phyloP scores from a whole-genome alignment of 2,888 invertebrate species.

The Archips xylosteana region DNA sequence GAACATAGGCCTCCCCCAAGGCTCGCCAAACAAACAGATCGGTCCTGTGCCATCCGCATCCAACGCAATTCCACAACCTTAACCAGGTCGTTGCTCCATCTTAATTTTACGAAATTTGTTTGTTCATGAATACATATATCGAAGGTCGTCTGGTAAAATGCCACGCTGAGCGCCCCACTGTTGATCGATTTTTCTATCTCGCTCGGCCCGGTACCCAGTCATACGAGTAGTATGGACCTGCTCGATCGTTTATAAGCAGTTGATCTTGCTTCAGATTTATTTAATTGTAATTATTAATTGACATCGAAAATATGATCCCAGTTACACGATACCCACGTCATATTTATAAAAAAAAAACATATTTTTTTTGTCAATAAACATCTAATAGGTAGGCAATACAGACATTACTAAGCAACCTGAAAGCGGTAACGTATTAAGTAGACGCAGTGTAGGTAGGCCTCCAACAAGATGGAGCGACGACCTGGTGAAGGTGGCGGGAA shows the following conservation, averaged over 20 bases:
- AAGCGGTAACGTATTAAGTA: no score
- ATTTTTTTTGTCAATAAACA: neutral
- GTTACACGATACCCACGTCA: neutral
- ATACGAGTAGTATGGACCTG: constrained; percentile 2
- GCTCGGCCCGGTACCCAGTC: neutral
- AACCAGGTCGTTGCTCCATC: no score
- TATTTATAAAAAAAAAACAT: neutral
- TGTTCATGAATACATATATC: constrained; percentile 7
- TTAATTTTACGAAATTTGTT: constrained; percentile 12
- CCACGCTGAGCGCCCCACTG: constrained; percentile 11
- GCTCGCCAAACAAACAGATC: no score
- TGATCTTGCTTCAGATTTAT: neutral
- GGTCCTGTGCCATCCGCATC: no score
- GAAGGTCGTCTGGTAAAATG: constrained; percentile 31
- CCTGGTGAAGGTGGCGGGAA: no score
- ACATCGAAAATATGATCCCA: neutral
- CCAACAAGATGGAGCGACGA: no score
- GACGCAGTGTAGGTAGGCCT: no score
- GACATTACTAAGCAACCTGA: no score
- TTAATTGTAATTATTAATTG: neutral
- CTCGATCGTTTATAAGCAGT: neutral
- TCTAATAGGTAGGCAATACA: neutral
- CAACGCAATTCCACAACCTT: no score
- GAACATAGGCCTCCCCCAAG: no score
- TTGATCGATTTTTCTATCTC: constrained; percentile 30